Base-by-base conservation (phyloP, 1,140 invertebrate genomes). In the Diuraphis noxia region DNA sequence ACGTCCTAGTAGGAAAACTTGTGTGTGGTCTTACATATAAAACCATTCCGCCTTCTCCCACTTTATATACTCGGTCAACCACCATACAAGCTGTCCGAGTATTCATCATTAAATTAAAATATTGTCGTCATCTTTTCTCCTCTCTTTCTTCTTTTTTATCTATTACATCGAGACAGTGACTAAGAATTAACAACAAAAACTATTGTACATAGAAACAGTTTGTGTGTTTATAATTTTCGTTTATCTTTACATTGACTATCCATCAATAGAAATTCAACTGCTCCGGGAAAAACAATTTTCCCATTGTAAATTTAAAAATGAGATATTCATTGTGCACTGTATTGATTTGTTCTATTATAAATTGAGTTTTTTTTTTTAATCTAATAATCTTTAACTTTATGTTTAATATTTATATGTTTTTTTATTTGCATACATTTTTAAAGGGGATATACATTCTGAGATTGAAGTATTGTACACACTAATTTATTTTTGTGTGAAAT, bases 61-160 rank as follows among this genome's bases (percentile, higher is more conserved):
- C 34, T 43, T 46, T 34, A 21, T 2, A 52, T 91, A 82, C 41
- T 52, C 7, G 46, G 81, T 81, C 19, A 81, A 81, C 88, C 52
- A 52, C 56, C 40, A 81, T 5, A 81, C n/a, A 82, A 82, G 21
- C 77, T 1, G 25, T 49, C 77, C 52, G 34, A 46, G 77, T 82
- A 91, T 91, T 91, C 34, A 81, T 82, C 81, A 91, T 49, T 82
- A 30, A 91, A 91, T 82, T 91, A 82, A 91, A 91, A 49, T 82
- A 82, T 36, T 91, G 43, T 52, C 43, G 34, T 91, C 89, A 91
- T 46, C 13, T 82, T 91, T 77, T 91, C 36, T 38, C 10, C 34
- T n/a, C 5, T 17, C 36, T 46, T 49, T 43, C 43, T 56, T 87
- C 8, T 0, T 56, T 38, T 6, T 56, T 88, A 88, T 63, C 86